These are phyloP conservation scores for Lucilia sericata DNA, from an alignment of 1,140 invertebrate species.

Conservation along the genomic window DNA sequence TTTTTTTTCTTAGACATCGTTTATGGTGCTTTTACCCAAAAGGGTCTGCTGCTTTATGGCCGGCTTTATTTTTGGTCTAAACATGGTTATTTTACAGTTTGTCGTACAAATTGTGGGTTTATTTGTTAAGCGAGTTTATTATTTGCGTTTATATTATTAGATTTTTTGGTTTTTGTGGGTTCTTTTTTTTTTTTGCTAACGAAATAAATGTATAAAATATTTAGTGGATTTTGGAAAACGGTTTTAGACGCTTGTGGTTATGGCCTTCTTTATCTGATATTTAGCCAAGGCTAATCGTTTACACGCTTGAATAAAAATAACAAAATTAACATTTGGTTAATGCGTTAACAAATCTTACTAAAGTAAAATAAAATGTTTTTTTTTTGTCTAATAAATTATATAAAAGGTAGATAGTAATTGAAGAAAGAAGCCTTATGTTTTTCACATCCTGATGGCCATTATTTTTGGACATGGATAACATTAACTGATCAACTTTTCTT, in stretches of 20 bases:
- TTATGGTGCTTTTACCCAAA: background rate
- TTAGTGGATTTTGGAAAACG: background rate
- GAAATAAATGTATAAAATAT: constrained; percentile 1
- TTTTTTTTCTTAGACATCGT: background rate
- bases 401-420: background rate
- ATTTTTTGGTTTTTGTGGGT: constrained; percentile 48
- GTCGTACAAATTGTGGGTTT: constrained; percentile 25
- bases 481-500: too few relatives aligned
- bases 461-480: too few relatives aligned
- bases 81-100: constrained; percentile 41
- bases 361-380: background rate
- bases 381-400: constrained; percentile 5
- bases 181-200: background rate
- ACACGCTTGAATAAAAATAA: constrained; percentile 42
- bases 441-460: background rate
- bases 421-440: background rate
- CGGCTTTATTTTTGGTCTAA: background rate
- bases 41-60: background rate
- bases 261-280: constrained; percentile 3
- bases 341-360: background rate
- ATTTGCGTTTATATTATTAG: constrained; percentile 54
- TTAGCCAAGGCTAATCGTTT: constrained; percentile 37
- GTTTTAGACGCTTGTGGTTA: background rate
- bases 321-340: constrained; percentile 28
- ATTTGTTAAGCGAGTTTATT: constrained; percentile 58